Evolutionary conservation across 2,113 vertebrate species (phyloP), one percentile per base, ranked within the genome.

Genomic region (Harpagus bidentatus): DNA sequence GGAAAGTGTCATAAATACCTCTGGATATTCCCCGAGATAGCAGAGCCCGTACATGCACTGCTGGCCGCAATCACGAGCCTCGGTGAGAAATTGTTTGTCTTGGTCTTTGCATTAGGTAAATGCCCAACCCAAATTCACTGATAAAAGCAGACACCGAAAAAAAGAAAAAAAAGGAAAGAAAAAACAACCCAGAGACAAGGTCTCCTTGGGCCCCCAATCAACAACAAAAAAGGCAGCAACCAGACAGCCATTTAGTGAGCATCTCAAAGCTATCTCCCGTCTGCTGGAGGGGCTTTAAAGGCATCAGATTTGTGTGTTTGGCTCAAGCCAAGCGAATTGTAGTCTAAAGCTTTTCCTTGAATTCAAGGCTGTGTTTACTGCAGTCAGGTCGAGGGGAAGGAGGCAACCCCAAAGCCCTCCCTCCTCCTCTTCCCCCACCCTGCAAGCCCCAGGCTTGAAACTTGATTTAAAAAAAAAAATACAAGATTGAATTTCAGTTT

Each of bases 401-500:
- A 95, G 87, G 92, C 86, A 96, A 96, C 80, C 91, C 94, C 90
- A 92, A 90, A 95, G 93, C 86, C 90, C 94, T 96, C 94, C 91
- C 95, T 95, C 95, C 96, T 92, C 92, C 93, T 94, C 93, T 93
- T 81, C 96, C 93, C 93, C 95, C 95, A 95, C 96, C 85, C 94
- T 91, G 76, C 93, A 94, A 97, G 97, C 96, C 96, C 94, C 95
- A 95, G 96, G 96, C 95, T 96, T 94, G 96, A 98, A 97, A 97
- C 94, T 95, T 97, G 94, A 97, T 97, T 98, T 97, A 26, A 95
- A 87, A 97, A 95, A 96, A 95, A 96, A 95, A 96, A 97, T 63
- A 96, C 82, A 93, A 97, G 96, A 98, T 98, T 98, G 97, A 97
- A 98, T 98, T 98, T 98, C 97, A 98, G 94, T 97, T 98, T 97